Percentiles rank a stretch among this genome's conserved stretches.
Conservation (phyloP, 2,113 vertebrate genomes). For the Leucosticte australis region DNA sequence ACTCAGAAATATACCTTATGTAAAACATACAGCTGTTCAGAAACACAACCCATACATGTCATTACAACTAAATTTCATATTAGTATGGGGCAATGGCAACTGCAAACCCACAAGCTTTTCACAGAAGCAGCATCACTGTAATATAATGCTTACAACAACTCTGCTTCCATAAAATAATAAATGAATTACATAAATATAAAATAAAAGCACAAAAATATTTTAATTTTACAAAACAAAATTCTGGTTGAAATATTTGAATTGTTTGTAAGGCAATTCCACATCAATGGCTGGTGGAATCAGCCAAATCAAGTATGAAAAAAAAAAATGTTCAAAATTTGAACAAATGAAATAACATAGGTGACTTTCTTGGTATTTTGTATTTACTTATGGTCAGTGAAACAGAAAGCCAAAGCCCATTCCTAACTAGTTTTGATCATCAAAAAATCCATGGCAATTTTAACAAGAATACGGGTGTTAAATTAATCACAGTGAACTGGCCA, state of each 20-base stretch:
- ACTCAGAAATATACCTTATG: not conserved
- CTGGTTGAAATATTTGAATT: not conserved
- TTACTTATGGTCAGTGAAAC: not conserved
- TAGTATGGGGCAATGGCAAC: not conserved
- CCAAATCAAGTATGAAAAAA: too few species aligned
- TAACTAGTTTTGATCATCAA: conserved; percentile 32
- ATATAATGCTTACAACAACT: not conserved
- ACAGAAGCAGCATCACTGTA: not conserved
- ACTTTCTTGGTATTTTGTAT: not conserved
- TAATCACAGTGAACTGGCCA: conserved; percentile 50
- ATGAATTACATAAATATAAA: not conserved
- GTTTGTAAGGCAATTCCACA: not conserved
- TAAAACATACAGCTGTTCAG: not conserved
- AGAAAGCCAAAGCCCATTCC: not conserved
- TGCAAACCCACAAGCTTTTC: not conserved
- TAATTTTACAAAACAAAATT: not conserved
- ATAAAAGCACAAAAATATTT: not conserved
- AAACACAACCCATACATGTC: not conserved
- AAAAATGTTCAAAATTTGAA: not conserved
- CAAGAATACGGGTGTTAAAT: conserved; percentile 42
- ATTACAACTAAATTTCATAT: not conserved
- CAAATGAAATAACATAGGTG: not conserved
- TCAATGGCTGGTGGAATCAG: not conserved
- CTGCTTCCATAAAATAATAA: not conserved
- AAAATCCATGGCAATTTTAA: conserved; percentile 48